Evolutionary conservation across 1,140 invertebrate species (phyloP), one percentile per base, ranked within the genome.

Genomic region (Cyclina sinensis): DNA sequence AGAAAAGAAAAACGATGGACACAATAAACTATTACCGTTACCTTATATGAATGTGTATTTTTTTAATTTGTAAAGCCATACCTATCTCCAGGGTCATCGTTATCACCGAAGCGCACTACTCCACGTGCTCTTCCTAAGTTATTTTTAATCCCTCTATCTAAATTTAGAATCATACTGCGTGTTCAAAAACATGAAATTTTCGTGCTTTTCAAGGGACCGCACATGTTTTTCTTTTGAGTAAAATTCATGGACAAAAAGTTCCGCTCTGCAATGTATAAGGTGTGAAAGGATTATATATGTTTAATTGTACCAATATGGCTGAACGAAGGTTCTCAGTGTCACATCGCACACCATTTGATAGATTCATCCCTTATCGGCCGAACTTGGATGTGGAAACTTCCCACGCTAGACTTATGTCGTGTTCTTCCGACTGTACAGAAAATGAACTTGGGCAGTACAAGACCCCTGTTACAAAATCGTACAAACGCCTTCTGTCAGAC

Each of bases 341-440:
- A 51, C 39, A 51, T 27, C 18, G 27, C n/a, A 59, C 32, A 7
- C 35, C 86, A n/a, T 83, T 57, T 82, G 86, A 88, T 30, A 83
- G 86, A 73, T 88, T 88, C 37, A 88, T 88, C 21, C 86, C 86
- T 21, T 88, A 70, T n/a, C 78, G 86, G 14, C 86, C 86, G 32
- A 81, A 88, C 43, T 46, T 88, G 46, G 68, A 88, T 54, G 86
- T 88, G 9, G 86, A 88, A 16, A 48, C 68, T 9, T 88, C 86
- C 30, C 57, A 88, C 37, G 86, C 86, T 18, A 65, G 80, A 62
- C 65, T 88, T 1, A 68, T 80, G 62, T 65, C 46, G 16, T 35
- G 48, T 32, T 59, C 46, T n/a, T 30, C 68, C 16, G 51, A 57
- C 27, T 48, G 51, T 57, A 27, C 37, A 27, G 68, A 86, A 54